Conservation (phyloP, 2,888 invertebrate genomes). For the Girardia tigrina region DNA sequence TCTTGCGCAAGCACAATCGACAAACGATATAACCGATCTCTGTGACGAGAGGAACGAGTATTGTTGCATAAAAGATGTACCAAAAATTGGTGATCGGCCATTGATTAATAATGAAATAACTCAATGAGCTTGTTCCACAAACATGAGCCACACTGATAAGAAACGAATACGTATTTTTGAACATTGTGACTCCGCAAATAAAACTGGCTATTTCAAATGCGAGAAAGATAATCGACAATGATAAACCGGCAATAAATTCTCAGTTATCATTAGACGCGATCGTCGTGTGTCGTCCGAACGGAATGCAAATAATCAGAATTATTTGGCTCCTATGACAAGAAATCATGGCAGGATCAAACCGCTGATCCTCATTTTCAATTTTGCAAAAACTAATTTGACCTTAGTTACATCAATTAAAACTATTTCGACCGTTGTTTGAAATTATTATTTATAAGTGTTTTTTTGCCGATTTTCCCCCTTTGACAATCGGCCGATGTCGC, state of each 20-base stretch:
- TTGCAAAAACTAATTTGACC: not conserved
- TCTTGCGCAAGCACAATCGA: not conserved
- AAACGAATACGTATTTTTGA: not conserved
- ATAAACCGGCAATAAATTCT: not conserved
- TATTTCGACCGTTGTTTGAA: no score
- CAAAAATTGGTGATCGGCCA: not conserved
- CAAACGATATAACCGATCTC: not conserved
- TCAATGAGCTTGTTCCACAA: not conserved
- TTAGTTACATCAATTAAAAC: not conserved
- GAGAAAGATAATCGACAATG: not conserved
- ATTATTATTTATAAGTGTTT: no score
- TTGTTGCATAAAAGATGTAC: not conserved
- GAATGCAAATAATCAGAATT: not conserved
- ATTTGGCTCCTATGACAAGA: not conserved
- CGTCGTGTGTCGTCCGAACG: not conserved
- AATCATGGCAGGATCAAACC: not conserved
- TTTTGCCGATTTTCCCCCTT: no score
- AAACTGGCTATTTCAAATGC: not conserved
- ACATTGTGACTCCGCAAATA: not conserved
- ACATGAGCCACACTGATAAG: not conserved
- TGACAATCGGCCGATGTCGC: no score
- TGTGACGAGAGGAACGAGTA: not conserved
- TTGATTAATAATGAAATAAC: not conserved
- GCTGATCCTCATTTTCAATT: not conserved
- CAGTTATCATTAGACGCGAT: not conserved